phyloP scores from a whole-genome alignment of 2,113 vertebrate genomes.

The Diadophis punctatus region DNA sequence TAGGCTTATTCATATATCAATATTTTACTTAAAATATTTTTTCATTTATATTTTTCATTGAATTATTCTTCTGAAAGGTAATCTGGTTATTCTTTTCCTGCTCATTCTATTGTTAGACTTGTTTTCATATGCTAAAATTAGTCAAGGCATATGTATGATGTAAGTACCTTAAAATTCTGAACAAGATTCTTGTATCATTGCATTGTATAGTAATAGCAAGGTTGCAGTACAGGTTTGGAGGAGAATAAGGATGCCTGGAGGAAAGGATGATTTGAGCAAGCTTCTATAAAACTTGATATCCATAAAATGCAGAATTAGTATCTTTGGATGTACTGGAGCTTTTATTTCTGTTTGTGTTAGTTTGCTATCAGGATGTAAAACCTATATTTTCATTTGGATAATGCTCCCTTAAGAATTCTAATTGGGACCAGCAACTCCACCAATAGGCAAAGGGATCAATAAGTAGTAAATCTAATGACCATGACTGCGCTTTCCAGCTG shows the following conservation, averaged over 20 bases:
- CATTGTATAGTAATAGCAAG: not conserved
- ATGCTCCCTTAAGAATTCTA: not conserved
- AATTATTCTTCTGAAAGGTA: not conserved
- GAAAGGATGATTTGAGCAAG: not conserved
- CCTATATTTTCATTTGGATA: not conserved
- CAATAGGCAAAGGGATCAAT: not conserved
- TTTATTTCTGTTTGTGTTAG: not conserved
- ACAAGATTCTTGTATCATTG: not conserved
- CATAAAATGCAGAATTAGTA: not conserved
- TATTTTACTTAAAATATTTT: not conserved
- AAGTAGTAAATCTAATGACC: not conserved
- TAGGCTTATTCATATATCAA: constrained; percentile 40
- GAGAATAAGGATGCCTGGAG: not conserved
- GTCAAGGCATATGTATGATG: not conserved
- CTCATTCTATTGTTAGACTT: not conserved
- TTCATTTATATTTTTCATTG: not conserved
- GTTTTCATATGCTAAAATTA: not conserved
- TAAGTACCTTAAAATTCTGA: not conserved
- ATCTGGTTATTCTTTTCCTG: not conserved
- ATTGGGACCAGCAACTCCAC: not conserved
- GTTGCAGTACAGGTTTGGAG: not conserved
- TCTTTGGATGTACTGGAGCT: not conserved
- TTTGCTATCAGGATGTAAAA: not conserved
- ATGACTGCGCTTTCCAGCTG: not conserved
- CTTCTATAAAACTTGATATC: not conserved